Evolutionary conservation across 2,888 invertebrate species (phyloP), one percentile per base, ranked within the genome.

Genomic region (Parnassius orleans): DNA sequence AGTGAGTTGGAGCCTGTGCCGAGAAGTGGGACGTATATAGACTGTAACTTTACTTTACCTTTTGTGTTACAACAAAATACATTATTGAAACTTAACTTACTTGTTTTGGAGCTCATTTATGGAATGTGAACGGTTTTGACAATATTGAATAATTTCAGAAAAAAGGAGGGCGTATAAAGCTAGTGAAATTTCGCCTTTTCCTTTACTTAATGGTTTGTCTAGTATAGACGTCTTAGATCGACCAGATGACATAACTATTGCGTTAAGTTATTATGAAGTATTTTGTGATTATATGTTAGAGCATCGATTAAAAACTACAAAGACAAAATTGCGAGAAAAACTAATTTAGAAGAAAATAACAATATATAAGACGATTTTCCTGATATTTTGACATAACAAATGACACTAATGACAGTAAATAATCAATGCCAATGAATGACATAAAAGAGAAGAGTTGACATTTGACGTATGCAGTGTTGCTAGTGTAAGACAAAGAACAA

Each of bases 131-230:
- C 97, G 95, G 92, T 97, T 98, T 92, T 99, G 99, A 78, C 98
- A 98, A 88, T 99, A 99, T 83, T 99, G 98, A 1, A 99, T 98
- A 67, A 99, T 95, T 93, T 99, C 99, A 19, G 99, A 98, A 86
- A 99, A 99, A 62, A 99, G 92, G 55, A 99, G 92, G 1, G 99
- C 98, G 88, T 97, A 99, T 73, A 98, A 95, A 72, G 97, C 97
- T 59, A 98, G 87, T 56, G 98, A 98, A 62, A 98, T 95, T 93
- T 98, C 98, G 14, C 96, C 95, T 87, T 97, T 98, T 9, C 98
- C 98, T 89, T 97, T 96, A 72, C 97, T 97, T 1, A 98, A 83
- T 1, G 97, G 96, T 84, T 97, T 97, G 81, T 98, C 98, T 19
- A 98, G 92, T 73, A 98, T 97, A 68, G 95, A 96, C 0, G 95